Conservation (phyloP, 2,797 vertebrate species). For the Macropodus opercularis region DNA sequence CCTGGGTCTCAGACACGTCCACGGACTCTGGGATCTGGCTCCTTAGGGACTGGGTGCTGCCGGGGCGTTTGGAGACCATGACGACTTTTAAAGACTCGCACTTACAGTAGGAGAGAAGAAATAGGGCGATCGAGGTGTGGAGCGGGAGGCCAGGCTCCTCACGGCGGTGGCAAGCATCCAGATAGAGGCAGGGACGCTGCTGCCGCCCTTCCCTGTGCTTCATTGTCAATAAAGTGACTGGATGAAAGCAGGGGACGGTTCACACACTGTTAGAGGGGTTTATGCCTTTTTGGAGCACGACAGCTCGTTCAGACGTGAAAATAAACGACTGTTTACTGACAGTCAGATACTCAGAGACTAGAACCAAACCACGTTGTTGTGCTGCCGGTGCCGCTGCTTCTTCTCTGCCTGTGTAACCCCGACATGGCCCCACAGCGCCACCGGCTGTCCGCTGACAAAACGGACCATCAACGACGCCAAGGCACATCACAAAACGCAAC, state of each 20-base stretch:
- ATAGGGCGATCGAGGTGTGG: constrained; percentile 89
- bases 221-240: constrained; percentile 73
- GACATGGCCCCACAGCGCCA: constrained; percentile 35
- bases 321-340: no score
- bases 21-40: constrained; percentile 58
- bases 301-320: no score
- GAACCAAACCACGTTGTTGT: constrained; percentile 50
- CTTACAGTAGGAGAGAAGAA: constrained; percentile 93
- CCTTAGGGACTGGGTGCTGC: constrained; percentile 37
- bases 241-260: background rate
- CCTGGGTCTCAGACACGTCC: constrained; percentile 73
- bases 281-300: constrained; percentile 8
- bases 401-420: constrained; percentile 20
- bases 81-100: constrained; percentile 82
- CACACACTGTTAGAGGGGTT: background rate
- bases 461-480: background rate
- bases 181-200: constrained; percentile 84
- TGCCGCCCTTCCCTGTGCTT: constrained; percentile 66
- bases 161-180: constrained; percentile 78
- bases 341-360: background rate
- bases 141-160: constrained; percentile 84
- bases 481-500: fast-evolving
- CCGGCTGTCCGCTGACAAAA: background rate
- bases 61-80: constrained; percentile 50
- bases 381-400: constrained; percentile 8